phyloP scores from a whole-genome alignment of 92 coral and sea anemone species.

The Umimayanthus chanpuru region DNA sequence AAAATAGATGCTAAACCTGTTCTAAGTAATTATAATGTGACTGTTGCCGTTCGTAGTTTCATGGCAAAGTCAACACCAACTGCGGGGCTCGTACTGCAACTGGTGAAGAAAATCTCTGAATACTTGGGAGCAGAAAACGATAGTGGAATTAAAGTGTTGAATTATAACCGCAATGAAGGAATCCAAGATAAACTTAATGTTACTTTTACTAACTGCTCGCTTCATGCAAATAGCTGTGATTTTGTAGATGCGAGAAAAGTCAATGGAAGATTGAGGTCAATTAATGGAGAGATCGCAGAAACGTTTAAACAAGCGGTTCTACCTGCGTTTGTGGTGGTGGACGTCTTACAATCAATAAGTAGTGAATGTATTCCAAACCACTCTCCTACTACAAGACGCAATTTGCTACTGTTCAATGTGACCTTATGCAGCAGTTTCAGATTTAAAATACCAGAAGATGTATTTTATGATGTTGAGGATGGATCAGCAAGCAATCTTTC shows the following conservation, averaged over 20 bases:
- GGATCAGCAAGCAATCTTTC: conserved; percentile 49
- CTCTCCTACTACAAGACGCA: conserved; percentile 29
- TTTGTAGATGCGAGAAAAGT: not conserved
- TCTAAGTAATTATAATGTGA: conserved; percentile 30
- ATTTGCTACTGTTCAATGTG: conserved; percentile 25
- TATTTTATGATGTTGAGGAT: conserved; percentile 48
- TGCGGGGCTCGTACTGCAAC: conserved; percentile 31
- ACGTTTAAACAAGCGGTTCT: conserved; percentile 10
- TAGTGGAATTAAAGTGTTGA: conserved; percentile 13
- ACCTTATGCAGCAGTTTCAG: conserved; percentile 17
- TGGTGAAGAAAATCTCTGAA: conserved; percentile 10
- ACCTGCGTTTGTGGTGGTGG: conserved; percentile 39
- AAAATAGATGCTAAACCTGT: conserved; percentile 11
- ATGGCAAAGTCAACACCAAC: conserved; percentile 29
- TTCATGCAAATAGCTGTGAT: conserved; percentile 28
- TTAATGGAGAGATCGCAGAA: conserved; percentile 7
- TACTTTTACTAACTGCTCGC: conserved; percentile 49
- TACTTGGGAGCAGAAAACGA: not conserved
- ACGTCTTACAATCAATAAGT: conserved; percentile 13
- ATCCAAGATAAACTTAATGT: conserved; percentile 36
- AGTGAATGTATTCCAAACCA: conserved; percentile 20
- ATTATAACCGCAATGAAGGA: conserved; percentile 22
- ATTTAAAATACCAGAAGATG: conserved; percentile 39
- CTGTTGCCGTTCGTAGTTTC: conserved; percentile 36
- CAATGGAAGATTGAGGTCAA: not conserved